These are phyloP conservation scores for Acanthaster planci DNA, from an alignment of 35 echinoderm and acorn worm species.

Conservation along the genomic window DNA sequence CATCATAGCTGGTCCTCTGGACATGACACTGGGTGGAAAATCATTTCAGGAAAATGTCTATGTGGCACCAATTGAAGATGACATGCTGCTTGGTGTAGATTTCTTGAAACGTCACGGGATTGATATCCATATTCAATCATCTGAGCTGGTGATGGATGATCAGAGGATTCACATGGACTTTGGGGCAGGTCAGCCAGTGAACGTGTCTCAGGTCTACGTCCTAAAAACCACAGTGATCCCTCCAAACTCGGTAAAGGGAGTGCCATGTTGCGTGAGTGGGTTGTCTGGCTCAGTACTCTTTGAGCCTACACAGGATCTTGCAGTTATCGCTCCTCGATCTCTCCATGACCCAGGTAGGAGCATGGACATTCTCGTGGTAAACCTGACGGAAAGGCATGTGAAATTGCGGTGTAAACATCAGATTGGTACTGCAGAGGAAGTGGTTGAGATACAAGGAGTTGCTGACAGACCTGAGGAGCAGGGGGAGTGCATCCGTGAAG, in stretches of 20 bases:
- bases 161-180: slow-evolving; percentile 18
- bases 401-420: not conserved
- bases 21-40: slow-evolving; percentile 13
- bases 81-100: slow-evolving; percentile 60
- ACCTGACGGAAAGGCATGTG: slow-evolving; percentile 30
- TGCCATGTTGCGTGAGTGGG: slow-evolving; percentile 21
- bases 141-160: not conserved
- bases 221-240: slow-evolving; percentile 33
- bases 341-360: not conserved
- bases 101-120: slow-evolving; percentile 20
- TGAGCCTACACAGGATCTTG: slow-evolving; percentile 19
- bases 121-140: slow-evolving; percentile 16
- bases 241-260: slow-evolving; percentile 15
- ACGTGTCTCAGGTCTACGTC: slow-evolving; percentile 12
- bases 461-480: not conserved
- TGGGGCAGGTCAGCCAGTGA: not conserved
- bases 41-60: slow-evolving; percentile 34
- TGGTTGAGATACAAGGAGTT: not conserved
- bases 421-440: slow-evolving; percentile 28
- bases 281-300: slow-evolving; percentile 22
- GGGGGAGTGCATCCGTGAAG: not conserved
- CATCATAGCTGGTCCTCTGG: slow-evolving; percentile 33
- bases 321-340: too few relatives aligned
- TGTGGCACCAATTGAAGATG: slow-evolving; percentile 61
- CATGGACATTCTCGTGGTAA: slow-evolving; percentile 9